Percentiles rank a stretch among this genome's conserved stretches.
Evolutionary conservation across 2,797 vertebrate species (phyloP).

Genomic region (Diglossa cyanea): DNA sequence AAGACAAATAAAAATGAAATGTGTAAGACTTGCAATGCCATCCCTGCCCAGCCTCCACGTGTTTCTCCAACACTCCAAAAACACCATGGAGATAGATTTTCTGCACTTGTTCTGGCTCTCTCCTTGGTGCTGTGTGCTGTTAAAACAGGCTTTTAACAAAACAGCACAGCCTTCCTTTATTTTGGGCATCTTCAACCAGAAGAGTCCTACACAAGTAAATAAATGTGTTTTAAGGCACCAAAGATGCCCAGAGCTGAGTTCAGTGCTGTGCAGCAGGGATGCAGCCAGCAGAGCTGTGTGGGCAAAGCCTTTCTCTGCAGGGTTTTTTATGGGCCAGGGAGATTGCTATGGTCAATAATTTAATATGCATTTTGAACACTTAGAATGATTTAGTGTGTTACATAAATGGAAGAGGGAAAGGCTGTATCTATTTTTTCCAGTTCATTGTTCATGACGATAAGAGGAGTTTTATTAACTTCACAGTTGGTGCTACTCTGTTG

Average conservation of each 20-base stretch:
- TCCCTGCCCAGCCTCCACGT: not conserved
- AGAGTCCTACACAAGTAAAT: not conserved
- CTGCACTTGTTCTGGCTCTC: not conserved
- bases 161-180: not conserved
- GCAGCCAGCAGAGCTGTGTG: not conserved
- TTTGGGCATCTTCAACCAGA: not conserved
- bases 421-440: not conserved
- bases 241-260: not conserved
- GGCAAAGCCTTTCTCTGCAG: not conserved
- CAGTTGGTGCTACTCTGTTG: not conserved
- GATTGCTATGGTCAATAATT: not conserved
- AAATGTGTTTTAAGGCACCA: not conserved
- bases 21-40: not conserved
- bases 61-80: not conserved
- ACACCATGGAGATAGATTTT: not conserved
- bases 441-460: not conserved
- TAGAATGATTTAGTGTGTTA: not conserved
- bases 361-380: not conserved
- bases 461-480: constrained; percentile 1
- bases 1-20: not conserved
- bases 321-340: not conserved
- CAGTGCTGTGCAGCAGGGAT: not conserved
- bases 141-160: not conserved
- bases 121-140: not conserved
- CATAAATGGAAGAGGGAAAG: not conserved